Evolutionary conservation across 2,888 invertebrate species (phyloP).

Genomic region (Amphimallon solstitiale): DNA sequence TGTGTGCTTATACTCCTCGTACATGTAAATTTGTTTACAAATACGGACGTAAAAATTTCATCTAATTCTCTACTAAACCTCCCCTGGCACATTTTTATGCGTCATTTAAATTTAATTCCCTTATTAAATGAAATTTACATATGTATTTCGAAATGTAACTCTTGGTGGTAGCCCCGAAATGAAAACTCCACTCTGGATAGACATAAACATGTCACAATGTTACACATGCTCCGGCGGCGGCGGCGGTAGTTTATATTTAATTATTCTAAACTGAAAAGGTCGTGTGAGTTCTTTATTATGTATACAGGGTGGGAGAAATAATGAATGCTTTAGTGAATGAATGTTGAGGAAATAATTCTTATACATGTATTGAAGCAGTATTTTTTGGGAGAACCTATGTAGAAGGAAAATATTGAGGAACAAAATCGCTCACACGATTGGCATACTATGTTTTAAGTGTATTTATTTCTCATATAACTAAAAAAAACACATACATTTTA

Average conservation of each 20-base stretch:
- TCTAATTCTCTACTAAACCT: conserved; percentile 13
- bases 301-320: too few species aligned
- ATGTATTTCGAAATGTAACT: conserved; percentile 21
- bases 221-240: conserved; percentile 16
- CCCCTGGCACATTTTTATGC: conserved; percentile 25
- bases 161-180: not conserved
- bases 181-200: conserved; percentile 26
- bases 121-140: conserved; percentile 31
- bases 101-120: conserved; percentile 29
- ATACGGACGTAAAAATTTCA: conserved; percentile 17
- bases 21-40: not conserved
- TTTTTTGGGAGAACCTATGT: too few species aligned
- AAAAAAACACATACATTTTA: too few species aligned
- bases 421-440: too few species aligned
- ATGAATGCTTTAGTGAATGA: too few species aligned
- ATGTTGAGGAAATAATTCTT: too few species aligned
- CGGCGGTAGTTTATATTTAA: conserved; percentile 30
- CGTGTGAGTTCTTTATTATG: too few species aligned
- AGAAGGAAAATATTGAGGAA: too few species aligned
- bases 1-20: not conserved
- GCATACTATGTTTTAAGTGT: too few species aligned
- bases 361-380: too few species aligned
- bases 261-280: not conserved
- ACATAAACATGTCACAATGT: conserved; percentile 28
- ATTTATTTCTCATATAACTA: too few species aligned